phyloP scores from a whole-genome alignment of 1,140 invertebrate genomes.

The Solenopsis invicta region DNA sequence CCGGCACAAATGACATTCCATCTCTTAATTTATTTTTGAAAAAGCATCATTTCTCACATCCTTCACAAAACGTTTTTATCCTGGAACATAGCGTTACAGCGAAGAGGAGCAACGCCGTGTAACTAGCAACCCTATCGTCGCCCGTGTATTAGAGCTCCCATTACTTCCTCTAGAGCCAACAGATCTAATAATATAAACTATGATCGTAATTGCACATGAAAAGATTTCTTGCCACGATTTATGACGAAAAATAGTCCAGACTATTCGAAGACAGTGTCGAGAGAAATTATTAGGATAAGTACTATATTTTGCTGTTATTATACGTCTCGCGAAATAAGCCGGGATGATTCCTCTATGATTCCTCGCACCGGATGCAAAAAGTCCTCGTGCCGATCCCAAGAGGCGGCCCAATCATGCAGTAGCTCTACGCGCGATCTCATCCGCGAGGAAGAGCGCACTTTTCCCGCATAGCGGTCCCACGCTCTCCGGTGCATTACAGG shows the following conservation, averaged over 20 bases:
- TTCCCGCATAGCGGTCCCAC: constrained; percentile 74
- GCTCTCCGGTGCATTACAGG: constrained; percentile 77
- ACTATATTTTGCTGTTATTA: background rate
- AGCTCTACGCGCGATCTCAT: constrained; percentile 46
- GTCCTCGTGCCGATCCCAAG: background rate
- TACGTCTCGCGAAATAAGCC: background rate
- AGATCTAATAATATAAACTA: background rate
- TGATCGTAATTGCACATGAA: background rate
- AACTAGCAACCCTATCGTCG: constrained; percentile 21
- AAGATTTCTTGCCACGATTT: background rate
- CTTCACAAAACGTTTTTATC: background rate
- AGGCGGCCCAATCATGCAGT: constrained; percentile 17
- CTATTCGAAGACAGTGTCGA: background rate
- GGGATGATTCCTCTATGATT: constrained; percentile 9
- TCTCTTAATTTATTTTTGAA: background rate
- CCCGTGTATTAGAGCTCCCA: background rate
- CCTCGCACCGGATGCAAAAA: background rate
- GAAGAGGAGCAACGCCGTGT: background rate
- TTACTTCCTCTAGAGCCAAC: background rate
- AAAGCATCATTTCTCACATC: background rate
- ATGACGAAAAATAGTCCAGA: background rate
- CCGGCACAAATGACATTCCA: background rate
- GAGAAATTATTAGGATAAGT: background rate
- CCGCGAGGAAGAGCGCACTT: constrained; percentile 52
- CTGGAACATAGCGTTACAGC: background rate